Evolutionary conservation across 2,797 vertebrate species (phyloP), one percentile per base, ranked within the genome.

Genomic region (Pseudochirops cupreus): DNA sequence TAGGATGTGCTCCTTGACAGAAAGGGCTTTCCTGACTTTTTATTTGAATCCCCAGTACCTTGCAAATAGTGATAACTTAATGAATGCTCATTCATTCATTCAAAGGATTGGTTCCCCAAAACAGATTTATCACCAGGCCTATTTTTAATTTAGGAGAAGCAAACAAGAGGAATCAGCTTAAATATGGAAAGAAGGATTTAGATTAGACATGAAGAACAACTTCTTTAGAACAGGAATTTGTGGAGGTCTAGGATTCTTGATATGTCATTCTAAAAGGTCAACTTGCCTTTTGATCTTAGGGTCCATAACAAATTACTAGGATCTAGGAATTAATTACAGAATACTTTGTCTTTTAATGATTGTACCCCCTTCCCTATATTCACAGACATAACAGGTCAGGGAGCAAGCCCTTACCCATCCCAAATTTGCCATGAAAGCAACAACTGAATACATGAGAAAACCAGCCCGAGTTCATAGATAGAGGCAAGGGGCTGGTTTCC

Each of bases 91-190:
- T 58, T 31, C 58, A 59, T 31, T 59, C 28, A 59, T 39, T 74
- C n/a, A 74, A 26, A 92, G 57, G 39, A 13, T 24, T 9, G 4
- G n/a, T 21, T 39, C 57, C 87, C 39, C 33, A 52, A 90, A 89
- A 74, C 18, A 6, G 33, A 58, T 33, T n/a, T 74, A 74, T 74
- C 46, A 56, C 5, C 1, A 18, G 94, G 39, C 55, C 93, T 59
- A 93, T 50, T 74, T 59, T 56, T n/a, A 67, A 67, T 67, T 67
- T n/a, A n/a, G 50, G 57, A 62, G 92, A 33, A 59, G 91, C 59
- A 50, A 18, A 29, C 4, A 13, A 82, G 91, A 93, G 39, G 46
- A 55, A 55, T 62, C 14, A 29, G 2, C 57, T 39, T 58, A 92
- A 59, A 52, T 90, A 28, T 28, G 58, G 93, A 46, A 50, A 56